Conservation (phyloP, 1,140 invertebrate genomes). For the Papilio glaucus region DNA sequence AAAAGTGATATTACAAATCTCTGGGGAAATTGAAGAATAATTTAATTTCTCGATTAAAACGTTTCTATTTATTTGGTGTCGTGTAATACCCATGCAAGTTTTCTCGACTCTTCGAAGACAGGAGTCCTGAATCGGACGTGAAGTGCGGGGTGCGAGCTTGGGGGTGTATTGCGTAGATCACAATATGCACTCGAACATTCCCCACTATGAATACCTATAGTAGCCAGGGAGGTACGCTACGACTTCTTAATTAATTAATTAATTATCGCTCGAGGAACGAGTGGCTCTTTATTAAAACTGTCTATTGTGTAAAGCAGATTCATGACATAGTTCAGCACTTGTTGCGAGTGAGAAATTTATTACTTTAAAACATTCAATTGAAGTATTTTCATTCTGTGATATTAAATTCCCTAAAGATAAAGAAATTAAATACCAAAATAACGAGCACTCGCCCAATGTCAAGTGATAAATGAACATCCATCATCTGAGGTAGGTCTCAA, state of each 20-base stretch:
- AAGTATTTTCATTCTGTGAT: neutral
- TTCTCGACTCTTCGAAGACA: conserved; percentile 65
- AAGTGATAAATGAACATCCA: no score
- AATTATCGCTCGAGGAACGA: conserved; percentile 42
- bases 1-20: neutral
- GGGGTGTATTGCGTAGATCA: conserved; percentile 65
- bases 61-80: conserved; percentile 24
- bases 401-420: no score
- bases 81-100: conserved; percentile 46
- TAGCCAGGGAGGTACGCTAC: conserved; percentile 61
- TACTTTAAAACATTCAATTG: conserved; percentile 4
- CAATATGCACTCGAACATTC: conserved; percentile 77
- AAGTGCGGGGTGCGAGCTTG: conserved; percentile 60
- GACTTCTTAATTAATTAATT: conserved; percentile 67
- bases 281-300: conserved; percentile 30
- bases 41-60: conserved; percentile 4
- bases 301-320: conserved; percentile 19
- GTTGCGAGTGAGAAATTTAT: conserved; percentile 4
- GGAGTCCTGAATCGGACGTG: conserved; percentile 71
- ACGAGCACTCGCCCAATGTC: no score
- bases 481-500: no score
- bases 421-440: no score
- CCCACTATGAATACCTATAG: conserved; percentile 73
- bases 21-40: conserved; percentile 12
- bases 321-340: conserved; percentile 16